Conservation (phyloP, 2,113 vertebrate genomes). For the Sylvietta virens region DNA sequence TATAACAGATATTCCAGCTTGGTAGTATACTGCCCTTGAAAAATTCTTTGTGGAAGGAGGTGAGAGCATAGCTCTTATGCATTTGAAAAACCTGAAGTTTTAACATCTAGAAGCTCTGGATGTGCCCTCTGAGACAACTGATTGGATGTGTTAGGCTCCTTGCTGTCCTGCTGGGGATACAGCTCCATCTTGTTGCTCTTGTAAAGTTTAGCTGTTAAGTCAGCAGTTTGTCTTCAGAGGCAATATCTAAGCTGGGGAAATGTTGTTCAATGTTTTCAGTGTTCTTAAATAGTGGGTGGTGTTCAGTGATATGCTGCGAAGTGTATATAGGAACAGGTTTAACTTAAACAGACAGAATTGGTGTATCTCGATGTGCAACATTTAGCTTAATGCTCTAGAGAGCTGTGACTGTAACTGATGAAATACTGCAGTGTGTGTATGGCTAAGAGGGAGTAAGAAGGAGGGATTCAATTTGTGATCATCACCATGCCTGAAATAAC, state of each 20-base stretch:
- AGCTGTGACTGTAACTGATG: neutral
- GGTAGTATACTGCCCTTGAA: neutral
- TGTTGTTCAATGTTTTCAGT: neutral
- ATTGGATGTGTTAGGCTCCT: neutral
- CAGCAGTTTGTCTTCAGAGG: neutral
- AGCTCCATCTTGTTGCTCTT: neutral
- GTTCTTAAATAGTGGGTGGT: neutral
- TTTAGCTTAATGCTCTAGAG: neutral
- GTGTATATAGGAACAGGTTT: neutral
- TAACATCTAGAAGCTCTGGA: neutral
- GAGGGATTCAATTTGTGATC: neutral
- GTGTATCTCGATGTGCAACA: neutral
- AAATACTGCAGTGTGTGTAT: neutral
- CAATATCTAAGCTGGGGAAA: neutral
- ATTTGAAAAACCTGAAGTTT: neutral
- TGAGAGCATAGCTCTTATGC: neutral
- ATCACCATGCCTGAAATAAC: neutral
- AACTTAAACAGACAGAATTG: neutral
- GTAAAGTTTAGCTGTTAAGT: neutral
- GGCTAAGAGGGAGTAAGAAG: neutral
- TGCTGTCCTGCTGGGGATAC: neutral
- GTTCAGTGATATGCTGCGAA: neutral
- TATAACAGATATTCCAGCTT: neutral
- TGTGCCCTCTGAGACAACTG: neutral
- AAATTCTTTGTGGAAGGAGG: neutral